Evolutionary conservation across 2,797 vertebrate species (phyloP).

Genomic region (Coranthus polyacanthus): DNA sequence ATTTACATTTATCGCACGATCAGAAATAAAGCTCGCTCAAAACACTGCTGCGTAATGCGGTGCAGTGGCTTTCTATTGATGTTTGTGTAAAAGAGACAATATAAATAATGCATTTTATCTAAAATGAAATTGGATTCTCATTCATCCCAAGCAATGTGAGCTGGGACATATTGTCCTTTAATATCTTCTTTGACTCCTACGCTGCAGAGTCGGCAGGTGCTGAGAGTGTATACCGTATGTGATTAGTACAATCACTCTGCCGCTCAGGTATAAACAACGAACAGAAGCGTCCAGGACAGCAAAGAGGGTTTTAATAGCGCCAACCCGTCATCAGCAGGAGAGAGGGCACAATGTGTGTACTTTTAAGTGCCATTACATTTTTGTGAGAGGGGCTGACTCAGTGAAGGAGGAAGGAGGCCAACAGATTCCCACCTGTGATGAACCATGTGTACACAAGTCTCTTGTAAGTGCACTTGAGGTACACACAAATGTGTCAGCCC

Average conservation of each 20-base stretch:
- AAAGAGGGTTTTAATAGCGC: constrained; percentile 59
- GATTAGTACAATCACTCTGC: constrained; percentile 44
- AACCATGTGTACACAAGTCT: constrained; percentile 2
- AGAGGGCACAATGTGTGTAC: constrained; percentile 19
- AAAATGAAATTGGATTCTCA: constrained; percentile 72
- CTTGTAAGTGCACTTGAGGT: background rate
- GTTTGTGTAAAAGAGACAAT: constrained; percentile 68
- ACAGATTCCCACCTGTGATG: constrained; percentile 14
- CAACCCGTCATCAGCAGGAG: constrained; percentile 35
- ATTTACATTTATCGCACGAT: constrained; percentile 52
- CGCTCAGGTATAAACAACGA: constrained; percentile 46
- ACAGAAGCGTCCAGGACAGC: constrained; percentile 34
- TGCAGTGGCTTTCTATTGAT: constrained; percentile 58
- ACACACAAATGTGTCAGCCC: constrained; percentile 2
- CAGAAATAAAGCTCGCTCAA: constrained; percentile 53
- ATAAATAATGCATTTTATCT: constrained; percentile 75
- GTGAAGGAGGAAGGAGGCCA: constrained; percentile 4
- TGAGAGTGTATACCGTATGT: constrained; percentile 31
- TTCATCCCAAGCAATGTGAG: constrained; percentile 39
- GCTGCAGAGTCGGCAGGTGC: constrained; percentile 24
- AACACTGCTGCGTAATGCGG: constrained; percentile 41
- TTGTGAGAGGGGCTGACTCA: constrained; percentile 6
- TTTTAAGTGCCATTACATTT: background rate
- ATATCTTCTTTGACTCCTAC: constrained; percentile 43
- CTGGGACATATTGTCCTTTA: constrained; percentile 24